These are phyloP conservation scores for Drosophila differens DNA, from an alignment of 2,888 invertebrate species.

Conservation along the genomic window DNA sequence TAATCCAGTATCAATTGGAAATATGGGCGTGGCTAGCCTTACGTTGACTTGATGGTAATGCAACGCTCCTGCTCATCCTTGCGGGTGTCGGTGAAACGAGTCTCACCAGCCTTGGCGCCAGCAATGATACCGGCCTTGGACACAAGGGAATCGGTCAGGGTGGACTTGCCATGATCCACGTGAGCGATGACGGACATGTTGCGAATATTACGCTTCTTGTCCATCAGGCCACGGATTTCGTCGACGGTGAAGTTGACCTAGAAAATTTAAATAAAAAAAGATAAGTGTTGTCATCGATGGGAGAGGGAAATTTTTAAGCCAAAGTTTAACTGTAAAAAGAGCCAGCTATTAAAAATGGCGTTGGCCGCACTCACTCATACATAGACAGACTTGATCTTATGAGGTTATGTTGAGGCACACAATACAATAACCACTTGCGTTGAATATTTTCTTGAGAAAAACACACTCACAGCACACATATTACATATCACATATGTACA, in stretches of 20 bases:
- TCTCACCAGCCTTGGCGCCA: slow-evolving; percentile 99
- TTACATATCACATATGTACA: slow-evolving; percentile 2
- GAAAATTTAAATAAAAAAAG: slow-evolving; percentile 56
- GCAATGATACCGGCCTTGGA: slow-evolving; percentile 99
- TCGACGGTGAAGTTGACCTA: slow-evolving; percentile 99
- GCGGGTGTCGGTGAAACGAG: slow-evolving; percentile 99
- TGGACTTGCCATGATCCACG: slow-evolving; percentile 99
- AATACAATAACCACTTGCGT: slow-evolving; percentile 57
- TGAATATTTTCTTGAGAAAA: slow-evolving; percentile 28
- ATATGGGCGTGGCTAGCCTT: slow-evolving; percentile 34
- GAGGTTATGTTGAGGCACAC: slow-evolving; percentile 63
- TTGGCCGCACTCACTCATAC: slow-evolving; percentile 20
- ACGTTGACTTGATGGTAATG: slow-evolving; percentile 99
- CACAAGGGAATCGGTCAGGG: slow-evolving; percentile 98
- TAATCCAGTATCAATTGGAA: neutral
- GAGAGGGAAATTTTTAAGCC: neutral
- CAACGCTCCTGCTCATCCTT: slow-evolving; percentile 99
- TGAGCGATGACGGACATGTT: slow-evolving; percentile 99
- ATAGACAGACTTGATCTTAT: slow-evolving; percentile 48
- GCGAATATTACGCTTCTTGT: slow-evolving; percentile 99
- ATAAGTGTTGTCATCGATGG: slow-evolving; percentile 48
- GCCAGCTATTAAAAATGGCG: slow-evolving; percentile 74
- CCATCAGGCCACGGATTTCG: slow-evolving; percentile 99
- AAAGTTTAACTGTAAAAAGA: slow-evolving; percentile 5
- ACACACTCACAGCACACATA: slow-evolving; percentile 8